A percentile compares a stretch with the other conserved stretches of the same genome.
phyloP scores from a whole-genome alignment of 2,113 vertebrate species.

The Crocuta crocuta region DNA sequence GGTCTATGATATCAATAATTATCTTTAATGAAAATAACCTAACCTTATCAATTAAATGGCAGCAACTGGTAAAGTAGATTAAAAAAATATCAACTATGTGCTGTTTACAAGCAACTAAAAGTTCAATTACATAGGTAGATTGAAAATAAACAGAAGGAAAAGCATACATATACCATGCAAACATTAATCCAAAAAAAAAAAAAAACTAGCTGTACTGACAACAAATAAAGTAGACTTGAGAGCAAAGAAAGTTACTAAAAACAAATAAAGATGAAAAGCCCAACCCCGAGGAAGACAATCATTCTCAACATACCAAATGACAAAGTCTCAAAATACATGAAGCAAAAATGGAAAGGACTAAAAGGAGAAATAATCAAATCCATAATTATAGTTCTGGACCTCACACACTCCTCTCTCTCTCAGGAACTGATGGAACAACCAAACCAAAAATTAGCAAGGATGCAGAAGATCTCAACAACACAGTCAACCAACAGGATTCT shows the following conservation, averaged over 20 bases:
- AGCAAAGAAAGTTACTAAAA: constrained; percentile 18
- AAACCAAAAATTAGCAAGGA: neutral
- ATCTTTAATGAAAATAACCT: neutral
- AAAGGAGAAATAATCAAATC: constrained; percentile 6
- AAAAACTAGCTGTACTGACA: neutral
- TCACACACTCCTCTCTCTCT: neutral
- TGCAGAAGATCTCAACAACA: neutral
- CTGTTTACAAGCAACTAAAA: constrained; percentile 16
- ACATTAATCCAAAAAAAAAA: neutral
- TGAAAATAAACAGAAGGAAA: constrained; percentile 36
- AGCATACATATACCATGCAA: neutral
- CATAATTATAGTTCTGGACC: constrained; percentile 17
- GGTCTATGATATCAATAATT: neutral
- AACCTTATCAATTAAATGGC: constrained; percentile 18
- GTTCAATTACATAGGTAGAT: neutral
- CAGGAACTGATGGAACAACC: neutral
- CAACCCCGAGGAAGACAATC: neutral
- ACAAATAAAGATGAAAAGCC: constrained; percentile 23
- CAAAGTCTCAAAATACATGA: neutral
- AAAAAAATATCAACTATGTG: neutral
- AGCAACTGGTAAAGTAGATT: neutral
- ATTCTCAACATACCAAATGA: neutral
- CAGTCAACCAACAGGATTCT: neutral
- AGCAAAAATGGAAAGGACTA: neutral
- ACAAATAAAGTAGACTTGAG: constrained; percentile 25